These are phyloP conservation scores for Sinocyclocheilus anshuiensis DNA, from an alignment of 2,113 vertebrate species.

Conservation along the genomic window DNA sequence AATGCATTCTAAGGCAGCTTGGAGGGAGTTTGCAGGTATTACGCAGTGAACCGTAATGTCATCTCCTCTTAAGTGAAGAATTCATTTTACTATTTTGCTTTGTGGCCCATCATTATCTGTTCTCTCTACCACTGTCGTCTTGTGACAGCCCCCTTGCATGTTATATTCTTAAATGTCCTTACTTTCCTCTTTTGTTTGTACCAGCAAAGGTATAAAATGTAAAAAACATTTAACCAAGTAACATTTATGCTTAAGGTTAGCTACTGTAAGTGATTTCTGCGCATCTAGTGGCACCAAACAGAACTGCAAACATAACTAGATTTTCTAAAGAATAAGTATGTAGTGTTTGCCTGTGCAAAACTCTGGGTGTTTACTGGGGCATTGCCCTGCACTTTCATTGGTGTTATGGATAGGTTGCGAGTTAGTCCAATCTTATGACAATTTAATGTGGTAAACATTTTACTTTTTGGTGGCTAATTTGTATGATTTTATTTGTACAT, in stretches of 20 bases:
- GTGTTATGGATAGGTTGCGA: not conserved
- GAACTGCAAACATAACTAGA: not conserved
- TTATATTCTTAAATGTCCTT: not conserved
- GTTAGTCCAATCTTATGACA: not conserved
- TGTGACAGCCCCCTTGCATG: not conserved
- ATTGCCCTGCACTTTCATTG: not conserved
- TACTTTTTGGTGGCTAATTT: no score
- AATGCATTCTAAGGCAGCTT: slow-evolving; percentile 31
- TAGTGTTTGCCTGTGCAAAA: not conserved
- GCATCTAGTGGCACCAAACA: not conserved
- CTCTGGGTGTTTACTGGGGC: not conserved
- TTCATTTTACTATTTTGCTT: slow-evolving; percentile 38
- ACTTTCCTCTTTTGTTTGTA: not conserved
- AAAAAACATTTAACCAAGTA: not conserved
- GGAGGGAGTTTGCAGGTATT: slow-evolving; percentile 36
- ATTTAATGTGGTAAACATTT: not conserved
- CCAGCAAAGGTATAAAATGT: not conserved
- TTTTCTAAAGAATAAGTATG: not conserved
- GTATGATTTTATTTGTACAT: no score
- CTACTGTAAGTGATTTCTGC: not conserved
- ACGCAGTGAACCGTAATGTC: slow-evolving; percentile 42
- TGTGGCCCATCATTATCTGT: slow-evolving; percentile 35
- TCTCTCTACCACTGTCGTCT: not conserved
- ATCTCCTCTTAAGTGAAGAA: slow-evolving; percentile 36
- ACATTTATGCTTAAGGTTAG: not conserved